Evolutionary conservation across 2,797 vertebrate species (phyloP), one percentile per base, ranked within the genome.

Genomic region (Acipenser oxyrinchus): DNA sequence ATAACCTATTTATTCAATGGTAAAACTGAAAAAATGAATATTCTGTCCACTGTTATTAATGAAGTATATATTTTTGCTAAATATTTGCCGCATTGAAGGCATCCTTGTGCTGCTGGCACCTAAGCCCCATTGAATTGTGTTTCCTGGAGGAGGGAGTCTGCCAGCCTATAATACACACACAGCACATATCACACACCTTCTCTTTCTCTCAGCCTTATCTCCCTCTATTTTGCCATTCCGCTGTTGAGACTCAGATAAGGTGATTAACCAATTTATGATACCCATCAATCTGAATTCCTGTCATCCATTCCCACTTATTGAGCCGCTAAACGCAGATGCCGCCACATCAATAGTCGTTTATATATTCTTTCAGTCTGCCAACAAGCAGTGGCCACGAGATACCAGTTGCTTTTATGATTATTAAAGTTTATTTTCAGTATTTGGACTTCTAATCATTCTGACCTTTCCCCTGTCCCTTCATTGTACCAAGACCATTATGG

Each of bases 231-330:
- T 37, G 60, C 60, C 8, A 62, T 23, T 10, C 2, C 4, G 23
- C 23, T 37, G 23, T 6, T 62, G 60, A 18, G 37, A 13, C 55
- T 13, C 6, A 58, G 55, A 62, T 62, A 62, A 48, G 18, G 10
- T 10, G 60, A 62, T 62, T 62, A 62, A 23, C 60, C n/a, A 23
- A 62, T 62, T 62, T 62, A 10, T 62, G 60, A 62, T 48, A 62
- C 18, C 12, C 60, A 37, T 62, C 60, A 37, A 12, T 62, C 23
- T 62, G 37, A 37, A 62, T 62, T 48, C 37, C 60, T 10, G 18
- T 12, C 10, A 18, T 8, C 10, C 55, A 11, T n/a, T 37, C 23
- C 2, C 55, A 10, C 10, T 6, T 9, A 62, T 8, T 23, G 11
- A 37, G 60, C 10, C 7, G 37, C 60, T 23, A 18, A 37, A 18